Evolutionary conservation across 2,888 invertebrate species (phyloP).

Genomic region (Hirtodrosophila alboralis): DNA sequence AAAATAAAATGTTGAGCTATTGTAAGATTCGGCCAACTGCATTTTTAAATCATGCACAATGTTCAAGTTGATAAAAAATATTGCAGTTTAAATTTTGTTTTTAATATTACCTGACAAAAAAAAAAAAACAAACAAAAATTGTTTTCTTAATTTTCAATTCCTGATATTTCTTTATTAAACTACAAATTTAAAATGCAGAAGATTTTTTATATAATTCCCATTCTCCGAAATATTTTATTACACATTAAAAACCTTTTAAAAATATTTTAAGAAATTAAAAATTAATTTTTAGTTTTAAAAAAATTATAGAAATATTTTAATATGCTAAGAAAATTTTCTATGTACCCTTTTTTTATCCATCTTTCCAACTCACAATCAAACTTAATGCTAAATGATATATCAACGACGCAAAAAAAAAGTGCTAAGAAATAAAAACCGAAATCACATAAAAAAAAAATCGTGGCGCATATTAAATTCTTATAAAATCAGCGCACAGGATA

Average conservation of each 20-base stretch:
- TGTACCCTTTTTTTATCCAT: not conserved
- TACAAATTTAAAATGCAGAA: not conserved
- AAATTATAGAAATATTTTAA: too few relatives aligned
- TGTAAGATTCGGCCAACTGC: constrained; percentile 16
- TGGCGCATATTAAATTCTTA: constrained; percentile 78
- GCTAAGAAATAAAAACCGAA: constrained; percentile 42
- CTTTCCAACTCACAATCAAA: not conserved
- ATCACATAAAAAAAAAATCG: constrained; percentile 58
- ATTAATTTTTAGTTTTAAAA: too few relatives aligned
- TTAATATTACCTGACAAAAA: too few relatives aligned
- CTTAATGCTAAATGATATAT: constrained; percentile 46
- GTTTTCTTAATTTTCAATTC: too few relatives aligned
- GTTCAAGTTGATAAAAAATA: not conserved
- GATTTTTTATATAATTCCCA: not conserved
- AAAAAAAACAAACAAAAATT: too few relatives aligned
- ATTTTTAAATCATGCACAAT: constrained; percentile 26
- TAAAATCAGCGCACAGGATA: constrained; percentile 59
- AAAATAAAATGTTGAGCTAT: constrained; percentile 41
- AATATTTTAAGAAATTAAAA: too few relatives aligned
- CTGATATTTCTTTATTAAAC: too few relatives aligned
- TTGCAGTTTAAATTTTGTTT: too few relatives aligned
- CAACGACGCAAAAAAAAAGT: constrained; percentile 30
- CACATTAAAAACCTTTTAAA: too few relatives aligned
- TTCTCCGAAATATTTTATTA: too few relatives aligned
- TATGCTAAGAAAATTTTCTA: not conserved